phyloP scores from a whole-genome alignment of 2,113 vertebrate genomes.

The Balaeniceps rex region DNA sequence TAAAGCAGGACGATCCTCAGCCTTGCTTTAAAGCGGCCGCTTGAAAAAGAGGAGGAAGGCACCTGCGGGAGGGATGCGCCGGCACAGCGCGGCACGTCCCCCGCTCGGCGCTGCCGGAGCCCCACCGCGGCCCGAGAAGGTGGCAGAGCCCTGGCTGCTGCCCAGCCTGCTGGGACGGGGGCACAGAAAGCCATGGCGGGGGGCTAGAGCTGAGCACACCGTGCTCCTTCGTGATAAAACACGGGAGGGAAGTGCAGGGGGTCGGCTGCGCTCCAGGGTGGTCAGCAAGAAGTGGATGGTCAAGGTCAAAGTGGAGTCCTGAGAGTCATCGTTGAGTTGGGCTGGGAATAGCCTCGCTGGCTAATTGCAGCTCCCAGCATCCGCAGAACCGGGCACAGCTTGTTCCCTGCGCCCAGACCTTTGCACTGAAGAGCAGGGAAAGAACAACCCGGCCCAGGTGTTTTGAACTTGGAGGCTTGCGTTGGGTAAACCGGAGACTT shows the following conservation, averaged over 20 bases:
- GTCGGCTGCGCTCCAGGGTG: background rate
- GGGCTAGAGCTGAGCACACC: fast-evolving
- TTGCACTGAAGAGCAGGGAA: background rate
- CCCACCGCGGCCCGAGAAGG: background rate
- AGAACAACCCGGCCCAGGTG: background rate
- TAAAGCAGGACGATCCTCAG: background rate
- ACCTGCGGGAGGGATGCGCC: background rate
- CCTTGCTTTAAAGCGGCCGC: background rate
- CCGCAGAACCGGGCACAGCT: background rate
- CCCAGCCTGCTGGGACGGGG: background rate
- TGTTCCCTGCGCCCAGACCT: background rate
- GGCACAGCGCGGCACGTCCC: background rate
- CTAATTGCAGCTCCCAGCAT: background rate
- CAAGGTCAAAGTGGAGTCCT: background rate
- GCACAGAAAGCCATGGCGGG: background rate
- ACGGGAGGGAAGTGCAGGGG: fast-evolving
- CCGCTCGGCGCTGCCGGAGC: background rate
- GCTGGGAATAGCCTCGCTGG: background rate
- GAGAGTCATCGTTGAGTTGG: fast-evolving
- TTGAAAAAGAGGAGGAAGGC: background rate
- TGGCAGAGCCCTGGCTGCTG: background rate
- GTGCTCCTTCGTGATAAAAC: background rate
- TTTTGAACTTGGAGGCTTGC: background rate
- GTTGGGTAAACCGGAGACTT: background rate
- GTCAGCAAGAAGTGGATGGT: background rate